Percentiles rank a stretch among this genome's conserved stretches.
Conservation (phyloP, 2,888 invertebrate species). For the Pedicia rivosa region DNA sequence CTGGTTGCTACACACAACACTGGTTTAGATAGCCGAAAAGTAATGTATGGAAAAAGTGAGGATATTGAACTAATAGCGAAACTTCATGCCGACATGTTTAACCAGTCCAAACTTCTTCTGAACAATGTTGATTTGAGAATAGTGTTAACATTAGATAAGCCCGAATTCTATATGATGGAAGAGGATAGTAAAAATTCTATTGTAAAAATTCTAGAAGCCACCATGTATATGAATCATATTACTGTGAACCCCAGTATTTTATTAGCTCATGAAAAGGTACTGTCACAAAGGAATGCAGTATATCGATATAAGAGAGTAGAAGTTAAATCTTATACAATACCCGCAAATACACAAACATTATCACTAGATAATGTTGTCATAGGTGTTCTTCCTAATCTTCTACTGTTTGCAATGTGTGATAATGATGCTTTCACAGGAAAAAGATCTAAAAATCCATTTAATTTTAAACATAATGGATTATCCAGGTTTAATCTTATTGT, state of each 20-base stretch:
- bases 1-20: no score
- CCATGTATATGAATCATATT: constrained; percentile 1
- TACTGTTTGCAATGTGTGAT: no score
- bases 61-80: constrained; percentile 1
- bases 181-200: not conserved
- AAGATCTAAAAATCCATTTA: no score
- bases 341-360: no score
- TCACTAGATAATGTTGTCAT: no score
- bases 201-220: constrained; percentile 2
- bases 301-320: not conserved
- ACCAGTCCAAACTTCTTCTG: constrained; percentile 1
- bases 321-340: constrained; percentile 1
- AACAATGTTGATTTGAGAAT: constrained; percentile 4
- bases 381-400: no score
- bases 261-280: not conserved
- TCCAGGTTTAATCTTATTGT: no score
- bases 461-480: no score
- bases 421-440: no score
- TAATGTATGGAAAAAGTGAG: not conserved
- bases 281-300: not conserved
- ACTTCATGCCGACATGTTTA: constrained; percentile 4
- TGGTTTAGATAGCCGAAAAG: not conserved
- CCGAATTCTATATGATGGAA: not conserved
- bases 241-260: constrained; percentile 1
- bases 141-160: not conserved